Evolutionary conservation across 2,113 vertebrate species (phyloP).

Genomic region (Dinomys branickii): DNA sequence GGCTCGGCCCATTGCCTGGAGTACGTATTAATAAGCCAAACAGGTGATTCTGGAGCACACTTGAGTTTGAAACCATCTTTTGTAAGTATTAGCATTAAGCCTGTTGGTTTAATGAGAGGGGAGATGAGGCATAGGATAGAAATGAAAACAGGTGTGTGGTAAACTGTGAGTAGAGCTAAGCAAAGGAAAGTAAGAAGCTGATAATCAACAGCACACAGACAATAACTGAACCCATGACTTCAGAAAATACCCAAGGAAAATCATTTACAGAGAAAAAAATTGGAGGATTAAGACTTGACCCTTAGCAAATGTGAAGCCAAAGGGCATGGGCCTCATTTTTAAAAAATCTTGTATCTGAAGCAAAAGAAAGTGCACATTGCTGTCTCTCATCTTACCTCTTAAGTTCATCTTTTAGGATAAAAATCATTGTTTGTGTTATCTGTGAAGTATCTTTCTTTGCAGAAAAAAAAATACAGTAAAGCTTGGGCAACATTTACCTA

Average conservation of each 20-base stretch:
- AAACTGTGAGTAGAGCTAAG: background rate
- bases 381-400: background rate
- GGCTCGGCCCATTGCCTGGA: background rate
- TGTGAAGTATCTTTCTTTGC: constrained; percentile 17
- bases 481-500: background rate
- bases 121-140: constrained; percentile 1
- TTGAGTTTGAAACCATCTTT: constrained; percentile 10
- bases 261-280: background rate
- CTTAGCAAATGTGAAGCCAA: constrained; percentile 11
- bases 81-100: constrained; percentile 6
- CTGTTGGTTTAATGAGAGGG: background rate
- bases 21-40: constrained; percentile 10
- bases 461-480: constrained; percentile 4
- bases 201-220: background rate
- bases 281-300: background rate
- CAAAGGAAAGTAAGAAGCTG: constrained; percentile 30
- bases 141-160: constrained; percentile 8
- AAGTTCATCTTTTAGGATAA: constrained; percentile 41
- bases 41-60: background rate
- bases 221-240: background rate
- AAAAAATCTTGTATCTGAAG: background rate
- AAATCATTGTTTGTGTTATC: background rate
- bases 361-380: background rate
- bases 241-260: background rate
- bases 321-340: background rate